Conservation (phyloP, 2,888 invertebrate genomes). For the Agrochola lota region DNA sequence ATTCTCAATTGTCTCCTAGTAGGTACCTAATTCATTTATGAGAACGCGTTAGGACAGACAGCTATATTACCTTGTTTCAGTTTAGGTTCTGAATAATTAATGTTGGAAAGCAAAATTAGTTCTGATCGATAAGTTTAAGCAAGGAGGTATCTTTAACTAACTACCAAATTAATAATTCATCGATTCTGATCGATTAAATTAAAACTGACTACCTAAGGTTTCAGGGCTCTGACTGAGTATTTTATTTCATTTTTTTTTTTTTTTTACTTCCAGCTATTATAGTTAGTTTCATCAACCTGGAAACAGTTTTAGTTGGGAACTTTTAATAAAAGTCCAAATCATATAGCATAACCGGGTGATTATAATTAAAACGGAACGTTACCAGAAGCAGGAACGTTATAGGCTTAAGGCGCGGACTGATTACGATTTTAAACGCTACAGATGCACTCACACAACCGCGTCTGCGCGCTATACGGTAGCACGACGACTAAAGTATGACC, state of each 20-base stretch:
- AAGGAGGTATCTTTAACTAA: not conserved
- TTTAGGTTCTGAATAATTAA: conserved; percentile 35
- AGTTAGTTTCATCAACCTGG: conserved; percentile 5
- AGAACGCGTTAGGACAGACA: not conserved
- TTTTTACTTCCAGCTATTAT: too few relatives aligned
- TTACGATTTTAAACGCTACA: too few relatives aligned
- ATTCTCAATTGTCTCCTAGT: conserved; percentile 13
- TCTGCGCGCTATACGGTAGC: too few relatives aligned
- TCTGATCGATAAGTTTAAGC: conserved; percentile 35
- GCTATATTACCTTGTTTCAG: conserved; percentile 2
- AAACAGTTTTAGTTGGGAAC: not conserved
- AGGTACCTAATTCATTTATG: not conserved
- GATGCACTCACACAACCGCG: too few relatives aligned
- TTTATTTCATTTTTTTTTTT: too few relatives aligned
- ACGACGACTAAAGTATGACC: too few relatives aligned
- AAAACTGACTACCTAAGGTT: not conserved
- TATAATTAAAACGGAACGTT: not conserved
- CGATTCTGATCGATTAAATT: not conserved
- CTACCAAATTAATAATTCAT: conserved; percentile 30
- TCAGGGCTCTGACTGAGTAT: not conserved
- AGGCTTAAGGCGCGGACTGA: too few relatives aligned
- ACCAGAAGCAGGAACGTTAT: not conserved
- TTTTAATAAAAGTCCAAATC: not conserved
- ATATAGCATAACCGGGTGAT: too few relatives aligned
- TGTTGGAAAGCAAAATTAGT: conserved; percentile 25